Evolutionary conservation across 2,888 invertebrate species (phyloP), one percentile per base, ranked within the genome.

Genomic region (Brachyopa scutellaris): DNA sequence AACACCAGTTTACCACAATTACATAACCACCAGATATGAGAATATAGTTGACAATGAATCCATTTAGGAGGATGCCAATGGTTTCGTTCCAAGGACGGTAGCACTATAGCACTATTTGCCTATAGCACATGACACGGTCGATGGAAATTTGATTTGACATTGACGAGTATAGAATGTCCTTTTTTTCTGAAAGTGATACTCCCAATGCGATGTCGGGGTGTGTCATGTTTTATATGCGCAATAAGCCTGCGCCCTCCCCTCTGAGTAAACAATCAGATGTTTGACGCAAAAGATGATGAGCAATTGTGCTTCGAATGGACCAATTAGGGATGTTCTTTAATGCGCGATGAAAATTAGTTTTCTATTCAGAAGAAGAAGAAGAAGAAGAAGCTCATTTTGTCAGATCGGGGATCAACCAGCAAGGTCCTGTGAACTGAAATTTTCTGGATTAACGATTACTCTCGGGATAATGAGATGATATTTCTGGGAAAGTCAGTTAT

Each of bases 91-190:
- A 53, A 11, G 21, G 36, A 38, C n/a, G 5, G 49, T 62, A 11
- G 17, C 6, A 26, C 26, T 26, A n/a, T n/a, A n/a, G n/a, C n/a
- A 26, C 26, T 26, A 26, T 26, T 29, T 19, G 29, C 78, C 49
- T 53, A 33, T 36, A 80, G 80, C 64, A 70, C 64, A 82, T 76
- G 76, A 76, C 80, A 76, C 59, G 70, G 72, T 70, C 80, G 80
- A 72, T 77, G 70, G 82, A 77, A 77, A 76, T 82, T 77, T 82
- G 82, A 82, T 82, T 82, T 82, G 82, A 82, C 82, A 77, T 49
- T 82, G 82, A 82, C 77, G 77, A 77, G 77, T 33, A 29, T 59
- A n/a, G n/a, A 76, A 80, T 49, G 76, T 80, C 70, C 70, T 77
- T 69, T 36, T 36, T 40, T n/a, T 23, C 23, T 36, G 82, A 59